phyloP scores from a whole-genome alignment of 2,888 invertebrate genomes.

The Dolichomitus sp. region DNA sequence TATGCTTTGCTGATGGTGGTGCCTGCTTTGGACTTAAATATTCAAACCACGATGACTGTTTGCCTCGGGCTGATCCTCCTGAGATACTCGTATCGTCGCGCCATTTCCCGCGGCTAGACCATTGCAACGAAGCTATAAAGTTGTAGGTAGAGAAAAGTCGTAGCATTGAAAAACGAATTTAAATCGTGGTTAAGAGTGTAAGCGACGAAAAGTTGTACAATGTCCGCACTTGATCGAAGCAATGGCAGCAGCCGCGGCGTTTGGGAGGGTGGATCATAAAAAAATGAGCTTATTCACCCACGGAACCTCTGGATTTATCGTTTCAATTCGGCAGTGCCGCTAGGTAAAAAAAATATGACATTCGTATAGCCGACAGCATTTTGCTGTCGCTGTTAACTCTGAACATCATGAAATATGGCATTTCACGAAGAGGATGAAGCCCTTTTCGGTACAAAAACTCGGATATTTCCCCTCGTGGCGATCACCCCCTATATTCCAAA shows the following conservation, averaged over 20 bases:
- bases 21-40: slow-evolving; percentile 61
- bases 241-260: background rate
- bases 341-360: slow-evolving; percentile 25
- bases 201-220: background rate
- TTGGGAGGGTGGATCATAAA: slow-evolving; percentile 3
- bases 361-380: slow-evolving; percentile 21
- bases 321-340: slow-evolving; percentile 33
- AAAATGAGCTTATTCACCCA: slow-evolving; percentile 44
- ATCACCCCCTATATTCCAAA: slow-evolving; percentile 2
- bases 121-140: slow-evolving; percentile 9
- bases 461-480: slow-evolving; percentile 10
- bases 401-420: slow-evolving; percentile 47
- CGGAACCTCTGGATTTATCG: slow-evolving; percentile 38
- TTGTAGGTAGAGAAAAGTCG: slow-evolving; percentile 3
- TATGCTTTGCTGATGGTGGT: slow-evolving; percentile 15
- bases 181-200: slow-evolving; percentile 29
- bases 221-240: background rate
- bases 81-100: slow-evolving; percentile 21
- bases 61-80: slow-evolving; percentile 48
- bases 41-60: slow-evolving; percentile 67
- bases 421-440: slow-evolving; percentile 22
- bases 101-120: slow-evolving; percentile 3
- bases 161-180: slow-evolving; percentile 40
- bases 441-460: slow-evolving; percentile 18
- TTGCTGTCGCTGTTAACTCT: slow-evolving; percentile 38